Evolutionary conservation across 2,797 vertebrate genomes (phyloP), one percentile per base, ranked within the genome.

Genomic region (Brachymystax lenok): DNA sequence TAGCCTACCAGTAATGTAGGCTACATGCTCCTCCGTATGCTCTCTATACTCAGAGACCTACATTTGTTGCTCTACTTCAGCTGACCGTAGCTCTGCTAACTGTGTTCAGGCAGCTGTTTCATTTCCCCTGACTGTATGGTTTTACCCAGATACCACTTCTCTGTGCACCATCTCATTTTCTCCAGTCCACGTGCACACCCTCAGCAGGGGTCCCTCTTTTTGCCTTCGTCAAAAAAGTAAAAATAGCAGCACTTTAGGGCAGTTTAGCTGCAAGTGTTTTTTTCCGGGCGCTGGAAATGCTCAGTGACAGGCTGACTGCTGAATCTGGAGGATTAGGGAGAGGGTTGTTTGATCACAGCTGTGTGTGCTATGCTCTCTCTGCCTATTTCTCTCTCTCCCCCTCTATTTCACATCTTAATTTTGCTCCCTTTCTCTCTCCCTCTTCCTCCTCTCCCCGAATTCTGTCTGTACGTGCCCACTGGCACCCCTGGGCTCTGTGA

Each of bases 171-270:
- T 82, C 79, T 80, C 76, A 64, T 89, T 91, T 92, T 67, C 72
- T 88, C 83, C 68, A 33, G 87, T 84, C 83, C 79, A 77, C 86
- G 84, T 84, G 82, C 79, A 81, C 81, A 76, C 80, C 74, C 85
- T 74, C 87, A 86, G 89, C 83, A 90, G 91, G 87, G 87, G 79
- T 88, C 81, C 83, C 84, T 85, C 80, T 90, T 90, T 90, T 89
- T 84, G 85, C 83, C 86, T 88, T 83, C 84, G 77, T 89, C 86
- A 90, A 88, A 90, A 63, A 88, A 88, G 91, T 93, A 92, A 94
- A 94, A 94, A 94, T 94, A 94, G 92, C 90, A 93, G 77, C 91
- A 92, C 93, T 94, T 92, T 89, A 88, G 92, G 92, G 88, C 91
- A 93, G 91, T 94, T 94, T 93, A 90, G 90, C 92, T 83, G 87